These are phyloP conservation scores for Clamator glandarius DNA, from an alignment of 2,797 vertebrate species.

Conservation along the genomic window DNA sequence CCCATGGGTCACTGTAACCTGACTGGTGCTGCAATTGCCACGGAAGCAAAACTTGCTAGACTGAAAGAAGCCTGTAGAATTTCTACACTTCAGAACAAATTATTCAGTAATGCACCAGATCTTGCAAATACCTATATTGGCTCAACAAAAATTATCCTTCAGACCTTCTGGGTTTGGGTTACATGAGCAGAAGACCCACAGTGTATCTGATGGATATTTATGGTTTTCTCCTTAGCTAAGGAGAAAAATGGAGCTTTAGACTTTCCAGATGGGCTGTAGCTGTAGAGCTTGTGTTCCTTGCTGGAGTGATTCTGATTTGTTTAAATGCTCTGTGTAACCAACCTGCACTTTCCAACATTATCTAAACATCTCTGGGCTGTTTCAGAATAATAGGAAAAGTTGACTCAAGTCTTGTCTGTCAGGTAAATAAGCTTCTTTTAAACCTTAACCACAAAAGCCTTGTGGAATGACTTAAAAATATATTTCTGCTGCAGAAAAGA, in stretches of 20 bases:
- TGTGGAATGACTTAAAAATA: not conserved
- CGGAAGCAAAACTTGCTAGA: not conserved
- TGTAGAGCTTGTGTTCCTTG: not conserved
- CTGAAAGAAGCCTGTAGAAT: not conserved
- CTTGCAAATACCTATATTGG: not conserved
- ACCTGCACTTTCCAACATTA: not conserved
- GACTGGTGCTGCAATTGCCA: not conserved
- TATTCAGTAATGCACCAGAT: not conserved
- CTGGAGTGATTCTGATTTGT: conserved; percentile 6
- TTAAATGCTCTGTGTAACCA: conserved; percentile 37
- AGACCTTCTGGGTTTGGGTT: not conserved
- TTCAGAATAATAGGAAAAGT: not conserved
- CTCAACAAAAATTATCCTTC: not conserved
- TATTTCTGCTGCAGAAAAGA: not conserved
- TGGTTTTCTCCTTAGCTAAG: not conserved
- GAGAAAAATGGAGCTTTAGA: not conserved
- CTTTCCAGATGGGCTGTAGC: not conserved
- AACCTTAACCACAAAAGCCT: not conserved
- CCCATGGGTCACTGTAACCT: not conserved
- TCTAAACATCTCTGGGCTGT: conserved; percentile 11
- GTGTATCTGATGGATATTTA: not conserved
- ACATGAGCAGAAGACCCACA: not conserved
- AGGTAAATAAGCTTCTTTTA: not conserved
- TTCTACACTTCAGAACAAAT: not conserved
- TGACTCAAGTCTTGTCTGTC: not conserved